phyloP scores from a whole-genome alignment of 2,113 vertebrate species.

The Rhagologus leucostigma region DNA sequence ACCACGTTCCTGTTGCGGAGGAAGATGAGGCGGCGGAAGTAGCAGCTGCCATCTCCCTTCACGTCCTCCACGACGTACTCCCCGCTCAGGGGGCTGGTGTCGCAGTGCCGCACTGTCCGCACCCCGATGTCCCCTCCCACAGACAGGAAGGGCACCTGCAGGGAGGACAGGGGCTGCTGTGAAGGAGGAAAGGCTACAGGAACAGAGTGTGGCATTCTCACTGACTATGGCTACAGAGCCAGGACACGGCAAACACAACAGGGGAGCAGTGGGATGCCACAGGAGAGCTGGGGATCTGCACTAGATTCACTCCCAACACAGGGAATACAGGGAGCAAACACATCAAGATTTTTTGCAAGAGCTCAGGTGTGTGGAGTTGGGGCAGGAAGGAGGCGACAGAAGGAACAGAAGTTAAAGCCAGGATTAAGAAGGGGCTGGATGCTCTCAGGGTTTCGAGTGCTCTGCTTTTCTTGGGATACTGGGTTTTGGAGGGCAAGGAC shows the following conservation, averaged over 20 bases:
- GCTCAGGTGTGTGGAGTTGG: background rate
- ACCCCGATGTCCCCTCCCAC: constrained; percentile 93
- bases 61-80: constrained; percentile 92
- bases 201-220: background rate
- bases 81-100: constrained; percentile 82
- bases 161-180: background rate
- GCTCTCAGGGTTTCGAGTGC: background rate
- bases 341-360: background rate
- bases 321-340: background rate
- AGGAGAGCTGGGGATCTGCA: background rate
- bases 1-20: constrained; percentile 86
- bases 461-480: background rate
- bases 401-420: background rate
- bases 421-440: background rate
- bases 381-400: background rate
- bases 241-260: accelerated
- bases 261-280: background rate
- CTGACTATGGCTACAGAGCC: background rate
- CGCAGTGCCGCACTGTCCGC: constrained; percentile 78
- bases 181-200: background rate
- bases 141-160: constrained; percentile 91
- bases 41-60: constrained; percentile 80
- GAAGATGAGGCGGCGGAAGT: constrained; percentile 90
- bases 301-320: background rate
- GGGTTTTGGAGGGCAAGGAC: background rate